Evolutionary conservation across 2,888 invertebrate species (phyloP).

Genomic region (Lucinisca nassula): DNA sequence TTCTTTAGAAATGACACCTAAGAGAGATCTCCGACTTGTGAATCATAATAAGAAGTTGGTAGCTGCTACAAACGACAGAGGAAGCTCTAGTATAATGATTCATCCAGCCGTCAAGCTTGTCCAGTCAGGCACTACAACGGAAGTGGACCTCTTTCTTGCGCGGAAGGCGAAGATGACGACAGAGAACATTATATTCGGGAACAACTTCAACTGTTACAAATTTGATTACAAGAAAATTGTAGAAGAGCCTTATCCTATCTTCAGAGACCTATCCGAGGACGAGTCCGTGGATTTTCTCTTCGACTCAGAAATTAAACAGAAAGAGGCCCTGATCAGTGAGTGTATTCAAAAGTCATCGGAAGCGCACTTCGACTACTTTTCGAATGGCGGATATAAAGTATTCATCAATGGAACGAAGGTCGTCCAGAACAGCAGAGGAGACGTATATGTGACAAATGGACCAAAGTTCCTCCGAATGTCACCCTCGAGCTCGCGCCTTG

Average conservation of each 20-base stretch:
- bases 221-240: conserved; percentile 78
- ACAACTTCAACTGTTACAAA: conserved; percentile 81
- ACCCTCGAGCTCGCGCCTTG: conserved; percentile 83
- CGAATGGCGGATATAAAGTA: conserved; percentile 84
- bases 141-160: conserved; percentile 84
- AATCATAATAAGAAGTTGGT: conserved; percentile 87
- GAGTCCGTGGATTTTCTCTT: conserved; percentile 86
- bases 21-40: conserved; percentile 87
- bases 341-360: conserved; percentile 84
- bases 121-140: conserved; percentile 87
- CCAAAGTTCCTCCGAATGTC: conserved; percentile 87
- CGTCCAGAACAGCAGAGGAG: conserved; percentile 85
- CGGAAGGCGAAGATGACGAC: conserved; percentile 81
- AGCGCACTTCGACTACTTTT: conserved; percentile 83
- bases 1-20: conserved; percentile 88
- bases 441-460: conserved; percentile 87
- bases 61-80: conserved; percentile 86
- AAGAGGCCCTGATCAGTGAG: conserved; percentile 83
- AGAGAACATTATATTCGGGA: conserved; percentile 80
- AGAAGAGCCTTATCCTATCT: conserved; percentile 74
- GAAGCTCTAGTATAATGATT: conserved; percentile 85
- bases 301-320: conserved; percentile 82
- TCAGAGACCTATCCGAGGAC: conserved; percentile 86
- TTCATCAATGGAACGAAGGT: conserved; percentile 87
- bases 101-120: conserved; percentile 87